Evolutionary conservation across 2,113 vertebrate genomes (phyloP).

Genomic region (Aptenodytes forsteri): DNA sequence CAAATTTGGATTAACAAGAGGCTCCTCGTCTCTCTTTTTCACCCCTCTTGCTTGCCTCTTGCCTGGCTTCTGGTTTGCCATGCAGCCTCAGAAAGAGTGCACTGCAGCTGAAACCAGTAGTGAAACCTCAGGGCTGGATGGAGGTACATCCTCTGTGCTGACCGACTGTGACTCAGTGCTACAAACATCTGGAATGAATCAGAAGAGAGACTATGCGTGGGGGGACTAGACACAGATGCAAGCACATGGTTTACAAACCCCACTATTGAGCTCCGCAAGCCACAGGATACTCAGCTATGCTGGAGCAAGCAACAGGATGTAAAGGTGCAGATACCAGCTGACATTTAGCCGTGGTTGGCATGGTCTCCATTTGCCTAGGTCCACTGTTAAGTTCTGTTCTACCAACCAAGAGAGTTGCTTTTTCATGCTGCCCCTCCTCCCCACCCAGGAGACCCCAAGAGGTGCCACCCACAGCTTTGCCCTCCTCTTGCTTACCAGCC

Average conservation of each 20-base stretch:
- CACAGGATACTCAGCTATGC: neutral
- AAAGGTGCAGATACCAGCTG: neutral
- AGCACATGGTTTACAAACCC: neutral
- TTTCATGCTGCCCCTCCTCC: neutral
- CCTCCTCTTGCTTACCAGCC: neutral
- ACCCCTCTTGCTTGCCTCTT: neutral
- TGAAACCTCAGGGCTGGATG: neutral
- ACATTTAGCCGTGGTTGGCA: neutral
- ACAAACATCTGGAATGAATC: neutral
- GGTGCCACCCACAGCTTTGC: neutral
- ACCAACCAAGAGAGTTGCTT: neutral
- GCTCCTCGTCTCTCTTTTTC: neutral
- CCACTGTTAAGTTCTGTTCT: neutral
- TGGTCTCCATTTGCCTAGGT: neutral
- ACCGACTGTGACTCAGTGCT: neutral
- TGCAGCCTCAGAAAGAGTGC: neutral
- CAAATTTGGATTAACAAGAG: neutral
- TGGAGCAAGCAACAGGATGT: neutral
- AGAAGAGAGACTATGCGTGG: neutral
- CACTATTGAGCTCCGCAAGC: neutral
- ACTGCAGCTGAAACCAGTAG: neutral
- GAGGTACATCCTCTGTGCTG: neutral
- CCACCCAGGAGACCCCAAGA: neutral
- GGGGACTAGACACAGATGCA: too few relatives aligned
- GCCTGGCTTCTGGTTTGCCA: neutral